phyloP scores from a whole-genome alignment of 2,888 invertebrate genomes.

The Luperina nickerlii region DNA sequence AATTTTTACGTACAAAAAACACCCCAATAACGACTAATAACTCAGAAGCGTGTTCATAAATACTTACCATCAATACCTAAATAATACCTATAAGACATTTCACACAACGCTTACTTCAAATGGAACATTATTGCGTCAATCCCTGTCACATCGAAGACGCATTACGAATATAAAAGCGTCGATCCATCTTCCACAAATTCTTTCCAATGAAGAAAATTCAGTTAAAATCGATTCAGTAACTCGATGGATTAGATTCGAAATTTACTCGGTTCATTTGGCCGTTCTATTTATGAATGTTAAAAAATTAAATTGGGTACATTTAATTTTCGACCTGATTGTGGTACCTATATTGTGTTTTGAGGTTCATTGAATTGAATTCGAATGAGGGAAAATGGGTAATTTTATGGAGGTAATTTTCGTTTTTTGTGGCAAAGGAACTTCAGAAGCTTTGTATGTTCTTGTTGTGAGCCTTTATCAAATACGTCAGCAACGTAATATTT shows the following conservation, averaged over 20 bases:
- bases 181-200: conserved; percentile 49
- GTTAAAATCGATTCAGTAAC: conserved; percentile 54
- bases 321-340: neutral
- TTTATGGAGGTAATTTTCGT: conserved; percentile 21
- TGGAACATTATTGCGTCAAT: conserved; percentile 43
- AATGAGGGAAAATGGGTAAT: conserved; percentile 24
- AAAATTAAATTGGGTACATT: conserved; percentile 49
- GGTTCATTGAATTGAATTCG: conserved; percentile 17
- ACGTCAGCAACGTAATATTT: too few species aligned
- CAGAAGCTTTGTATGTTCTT: neutral
- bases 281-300: conserved; percentile 47
- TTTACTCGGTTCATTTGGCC: conserved; percentile 44
- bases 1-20: neutral
- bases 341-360: conserved; percentile 27
- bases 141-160: conserved; percentile 33
- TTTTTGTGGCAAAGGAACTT: conserved; percentile 5
- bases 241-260: conserved; percentile 51
- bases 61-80: conserved; percentile 16
- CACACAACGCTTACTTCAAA: conserved; percentile 25
- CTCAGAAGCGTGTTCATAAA: conserved; percentile 6
- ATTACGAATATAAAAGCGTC: conserved; percentile 48
- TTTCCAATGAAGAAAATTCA: conserved; percentile 48
- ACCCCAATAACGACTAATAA: neutral
- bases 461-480: neutral
- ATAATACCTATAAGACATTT: conserved; percentile 17